A percentile compares a stretch with the other conserved stretches of the same genome.
phyloP scores from a whole-genome alignment of 2,888 invertebrate species.

The Eilema depressum region DNA sequence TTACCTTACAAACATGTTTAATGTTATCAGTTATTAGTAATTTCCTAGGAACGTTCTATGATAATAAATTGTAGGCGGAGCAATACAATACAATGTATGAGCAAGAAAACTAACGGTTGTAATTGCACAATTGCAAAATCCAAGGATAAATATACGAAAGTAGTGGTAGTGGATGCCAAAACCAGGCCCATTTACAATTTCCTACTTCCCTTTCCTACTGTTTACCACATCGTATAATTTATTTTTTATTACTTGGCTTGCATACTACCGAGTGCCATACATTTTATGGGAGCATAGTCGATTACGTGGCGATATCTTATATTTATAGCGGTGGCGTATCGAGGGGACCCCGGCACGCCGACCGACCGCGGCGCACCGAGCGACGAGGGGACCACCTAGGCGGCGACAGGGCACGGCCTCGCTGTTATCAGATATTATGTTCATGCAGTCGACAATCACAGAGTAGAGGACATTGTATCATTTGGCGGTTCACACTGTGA shows the following conservation, averaged over 20 bases:
- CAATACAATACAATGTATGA: neutral
- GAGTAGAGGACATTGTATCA: neutral
- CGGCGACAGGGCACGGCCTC: neutral
- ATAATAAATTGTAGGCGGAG: neutral
- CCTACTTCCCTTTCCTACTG: neutral
- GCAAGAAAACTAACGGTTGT: neutral
- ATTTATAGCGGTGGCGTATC: conserved; percentile 9
- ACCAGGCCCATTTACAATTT: neutral
- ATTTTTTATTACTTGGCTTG: conserved; percentile 7
- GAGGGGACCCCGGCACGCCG: neutral
- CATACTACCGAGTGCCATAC: neutral
- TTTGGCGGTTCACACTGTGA: neutral
- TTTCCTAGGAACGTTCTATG: neutral
- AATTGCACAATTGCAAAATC: neutral
- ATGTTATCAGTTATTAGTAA: neutral
- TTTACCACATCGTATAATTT: conserved; percentile 9
- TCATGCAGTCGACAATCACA: neutral
- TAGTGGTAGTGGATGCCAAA: neutral
- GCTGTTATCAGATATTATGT: neutral
- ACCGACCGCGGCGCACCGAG: too few relatives aligned
- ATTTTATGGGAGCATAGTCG: conserved; percentile 8
- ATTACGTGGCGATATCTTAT: conserved; percentile 13
- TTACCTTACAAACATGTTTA: neutral
- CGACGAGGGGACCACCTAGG: neutral
- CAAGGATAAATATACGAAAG: neutral